These are phyloP conservation scores for Exocentrus adspersus DNA, from an alignment of 2,888 invertebrate genomes.

Conservation along the genomic window DNA sequence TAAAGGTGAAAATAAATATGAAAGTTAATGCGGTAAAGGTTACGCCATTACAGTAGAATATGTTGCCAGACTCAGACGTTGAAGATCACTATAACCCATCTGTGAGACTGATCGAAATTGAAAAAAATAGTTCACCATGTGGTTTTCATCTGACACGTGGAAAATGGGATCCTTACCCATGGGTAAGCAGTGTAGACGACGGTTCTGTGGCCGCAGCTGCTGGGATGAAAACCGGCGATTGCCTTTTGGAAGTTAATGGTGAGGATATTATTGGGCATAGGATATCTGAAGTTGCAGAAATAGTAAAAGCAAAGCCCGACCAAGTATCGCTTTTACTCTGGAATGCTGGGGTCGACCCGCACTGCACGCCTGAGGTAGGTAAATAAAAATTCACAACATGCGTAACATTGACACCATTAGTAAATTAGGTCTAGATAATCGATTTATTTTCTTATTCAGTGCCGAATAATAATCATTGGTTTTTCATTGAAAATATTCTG, in stretches of 20 bases:
- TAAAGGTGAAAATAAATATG: slow-evolving; percentile 56
- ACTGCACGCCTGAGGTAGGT: slow-evolving; percentile 64
- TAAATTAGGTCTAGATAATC: too few species aligned
- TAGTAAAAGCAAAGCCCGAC: slow-evolving; percentile 63
- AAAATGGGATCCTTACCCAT: slow-evolving; percentile 85
- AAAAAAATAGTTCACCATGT: slow-evolving; percentile 68
- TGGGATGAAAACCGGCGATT: slow-evolving; percentile 77
- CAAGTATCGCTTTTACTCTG: slow-evolving; percentile 65
- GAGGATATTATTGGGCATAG: slow-evolving; percentile 66
- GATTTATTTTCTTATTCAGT: too few species aligned
- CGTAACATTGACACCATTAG: too few species aligned
- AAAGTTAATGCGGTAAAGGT: slow-evolving; percentile 41
- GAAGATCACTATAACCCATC: slow-evolving; percentile 55
- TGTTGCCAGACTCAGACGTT: slow-evolving; percentile 56
- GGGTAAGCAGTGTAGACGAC: slow-evolving; percentile 74
- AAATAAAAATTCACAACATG: too few species aligned
- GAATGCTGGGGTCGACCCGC: slow-evolving; percentile 64
- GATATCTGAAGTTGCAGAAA: slow-evolving; percentile 66
- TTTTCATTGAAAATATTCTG: too few species aligned
- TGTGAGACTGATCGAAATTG: slow-evolving; percentile 66
- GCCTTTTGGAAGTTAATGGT: slow-evolving; percentile 71
- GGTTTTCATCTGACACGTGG: slow-evolving; percentile 80
- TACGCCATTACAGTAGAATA: slow-evolving; percentile 48
- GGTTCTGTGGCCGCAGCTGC: slow-evolving; percentile 72
- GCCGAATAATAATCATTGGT: too few species aligned